Evolutionary conservation across 2,113 vertebrate species (phyloP).

Genomic region (Hypanus sabinus): DNA sequence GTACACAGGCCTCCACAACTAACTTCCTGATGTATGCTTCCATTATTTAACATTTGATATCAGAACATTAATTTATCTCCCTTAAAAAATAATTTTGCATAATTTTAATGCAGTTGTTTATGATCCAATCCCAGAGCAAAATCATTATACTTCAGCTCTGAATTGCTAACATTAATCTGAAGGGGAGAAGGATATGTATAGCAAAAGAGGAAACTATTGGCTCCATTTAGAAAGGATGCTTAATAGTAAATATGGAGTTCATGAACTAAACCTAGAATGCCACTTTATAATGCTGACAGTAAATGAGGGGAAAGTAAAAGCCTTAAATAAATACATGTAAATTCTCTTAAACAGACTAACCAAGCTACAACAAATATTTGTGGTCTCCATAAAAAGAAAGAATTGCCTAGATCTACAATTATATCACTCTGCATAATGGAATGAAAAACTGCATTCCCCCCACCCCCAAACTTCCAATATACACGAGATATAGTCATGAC

Average conservation of each 20-base stretch:
- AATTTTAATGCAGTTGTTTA: neutral
- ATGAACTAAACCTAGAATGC: neutral
- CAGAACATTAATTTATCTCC: neutral
- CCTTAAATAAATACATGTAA: neutral
- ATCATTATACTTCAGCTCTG: neutral
- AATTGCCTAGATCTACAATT: no score
- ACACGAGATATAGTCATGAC: no score
- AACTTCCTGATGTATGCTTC: neutral
- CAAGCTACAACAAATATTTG: neutral
- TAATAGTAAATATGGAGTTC: neutral
- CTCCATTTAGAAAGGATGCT: neutral
- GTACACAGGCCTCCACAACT: neutral
- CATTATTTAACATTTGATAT: neutral
- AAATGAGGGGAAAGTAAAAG: neutral
- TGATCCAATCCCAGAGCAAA: neutral
- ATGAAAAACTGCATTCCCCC: no score
- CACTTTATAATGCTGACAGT: neutral
- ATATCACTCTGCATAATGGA: no score
- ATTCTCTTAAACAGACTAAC: neutral
- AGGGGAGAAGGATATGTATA: neutral
- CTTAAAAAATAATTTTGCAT: neutral
- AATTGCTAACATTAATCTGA: neutral
- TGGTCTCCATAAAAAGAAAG: neutral
- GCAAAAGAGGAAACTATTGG: neutral
- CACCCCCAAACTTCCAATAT: no score